phyloP scores from a whole-genome alignment of 2,113 vertebrate species.

The Rhynchopsitta pachyrhyncha region DNA sequence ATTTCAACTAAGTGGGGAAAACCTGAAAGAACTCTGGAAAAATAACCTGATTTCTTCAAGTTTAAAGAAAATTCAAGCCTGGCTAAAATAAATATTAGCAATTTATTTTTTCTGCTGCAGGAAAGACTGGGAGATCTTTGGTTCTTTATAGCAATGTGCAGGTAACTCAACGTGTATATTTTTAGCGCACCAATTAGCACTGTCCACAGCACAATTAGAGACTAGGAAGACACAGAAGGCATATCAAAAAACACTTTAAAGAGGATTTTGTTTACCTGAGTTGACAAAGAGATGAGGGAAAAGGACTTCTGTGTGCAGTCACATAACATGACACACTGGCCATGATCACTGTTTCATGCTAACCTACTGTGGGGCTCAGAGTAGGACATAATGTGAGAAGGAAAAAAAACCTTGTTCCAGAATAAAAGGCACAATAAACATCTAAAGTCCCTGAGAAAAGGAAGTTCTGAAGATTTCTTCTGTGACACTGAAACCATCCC shows the following conservation, averaged over 20 bases:
- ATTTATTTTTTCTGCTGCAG: background rate
- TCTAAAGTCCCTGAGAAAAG: background rate
- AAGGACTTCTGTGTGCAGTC: background rate
- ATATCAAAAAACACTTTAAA: background rate
- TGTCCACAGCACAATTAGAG: background rate
- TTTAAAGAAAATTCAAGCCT: background rate
- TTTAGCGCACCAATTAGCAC: background rate
- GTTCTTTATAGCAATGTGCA: background rate
- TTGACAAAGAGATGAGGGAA: background rate
- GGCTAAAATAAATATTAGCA: background rate
- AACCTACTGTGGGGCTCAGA: background rate
- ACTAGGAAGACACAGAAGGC: background rate
- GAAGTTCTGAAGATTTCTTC: background rate
- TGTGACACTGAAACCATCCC: background rate
- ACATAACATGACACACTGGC: background rate
- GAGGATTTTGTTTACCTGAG: background rate
- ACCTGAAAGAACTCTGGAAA: background rate
- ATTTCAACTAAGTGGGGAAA: background rate
- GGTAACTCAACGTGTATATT: background rate
- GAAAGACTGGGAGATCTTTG: background rate
- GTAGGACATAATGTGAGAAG: background rate
- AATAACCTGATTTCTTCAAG: background rate
- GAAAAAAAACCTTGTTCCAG: background rate
- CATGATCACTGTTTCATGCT: background rate
- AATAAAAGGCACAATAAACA: background rate